Conservation (phyloP, 2,113 vertebrate species). For the Euleptes europaea region DNA sequence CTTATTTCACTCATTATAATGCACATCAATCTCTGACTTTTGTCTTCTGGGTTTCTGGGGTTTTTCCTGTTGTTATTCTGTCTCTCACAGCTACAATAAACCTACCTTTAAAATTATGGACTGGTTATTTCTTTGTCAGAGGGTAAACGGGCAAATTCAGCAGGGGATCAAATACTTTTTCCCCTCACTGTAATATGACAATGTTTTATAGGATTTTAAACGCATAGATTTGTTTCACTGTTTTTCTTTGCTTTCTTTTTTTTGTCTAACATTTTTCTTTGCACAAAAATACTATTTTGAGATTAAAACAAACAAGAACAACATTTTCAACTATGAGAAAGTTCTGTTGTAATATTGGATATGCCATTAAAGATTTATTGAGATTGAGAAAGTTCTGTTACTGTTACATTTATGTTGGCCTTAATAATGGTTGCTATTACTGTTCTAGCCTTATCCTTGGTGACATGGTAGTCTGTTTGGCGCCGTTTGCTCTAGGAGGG, state of each 20-base stretch:
- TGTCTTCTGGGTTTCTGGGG: too few species aligned
- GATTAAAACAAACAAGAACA: neutral
- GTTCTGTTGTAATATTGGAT: neutral
- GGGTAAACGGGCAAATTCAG: too few species aligned
- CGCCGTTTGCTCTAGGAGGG: neutral
- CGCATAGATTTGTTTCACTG: neutral
- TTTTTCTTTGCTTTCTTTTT: neutral
- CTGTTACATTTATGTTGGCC: too few species aligned
- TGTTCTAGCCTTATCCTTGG: neutral
- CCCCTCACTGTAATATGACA: too few species aligned
- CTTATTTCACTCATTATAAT: too few species aligned
- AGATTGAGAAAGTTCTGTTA: neutral
- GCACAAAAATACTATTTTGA: neutral
- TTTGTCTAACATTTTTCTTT: neutral
- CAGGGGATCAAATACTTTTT: too few species aligned
- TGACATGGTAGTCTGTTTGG: slow-evolving; percentile 14
- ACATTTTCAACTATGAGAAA: neutral
- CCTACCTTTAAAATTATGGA: too few species aligned
- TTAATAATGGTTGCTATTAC: neutral
- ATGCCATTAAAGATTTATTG: too few species aligned
- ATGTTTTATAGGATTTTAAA: neutral
- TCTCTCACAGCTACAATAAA: too few species aligned
- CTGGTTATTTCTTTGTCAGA: too few species aligned
- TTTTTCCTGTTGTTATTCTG: too few species aligned
- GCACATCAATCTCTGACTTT: too few species aligned